Conservation (phyloP, 2,888 invertebrate genomes). For the Ennomos erosarius region DNA sequence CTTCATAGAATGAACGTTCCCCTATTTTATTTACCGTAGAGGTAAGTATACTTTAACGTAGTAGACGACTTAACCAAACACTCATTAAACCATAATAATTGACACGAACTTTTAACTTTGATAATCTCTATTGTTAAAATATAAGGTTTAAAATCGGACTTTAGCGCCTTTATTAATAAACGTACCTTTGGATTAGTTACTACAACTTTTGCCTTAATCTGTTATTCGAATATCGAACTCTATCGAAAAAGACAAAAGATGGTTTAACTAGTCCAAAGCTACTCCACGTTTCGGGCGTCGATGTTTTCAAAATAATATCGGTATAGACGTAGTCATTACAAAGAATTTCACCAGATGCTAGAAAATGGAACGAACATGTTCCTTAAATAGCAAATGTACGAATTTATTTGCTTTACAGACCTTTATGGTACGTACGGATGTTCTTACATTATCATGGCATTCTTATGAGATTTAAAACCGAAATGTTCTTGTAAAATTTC, state of each 20-base stretch:
- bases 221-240: too few relatives aligned
- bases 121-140: neutral
- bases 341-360: constrained; percentile 59
- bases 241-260: too few relatives aligned
- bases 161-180: too few relatives aligned
- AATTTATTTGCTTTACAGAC: constrained; percentile 26
- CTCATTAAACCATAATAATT: neutral
- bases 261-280: too few relatives aligned
- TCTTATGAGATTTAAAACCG: neutral
- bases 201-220: too few relatives aligned
- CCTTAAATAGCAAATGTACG: constrained; percentile 55
- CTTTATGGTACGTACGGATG: constrained; percentile 11
- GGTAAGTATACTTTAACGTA: neutral
- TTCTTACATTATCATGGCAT: neutral
- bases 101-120: neutral
- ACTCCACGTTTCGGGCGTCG: too few relatives aligned
- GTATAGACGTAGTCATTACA: constrained; percentile 55
- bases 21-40: neutral
- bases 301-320: constrained; percentile 18
- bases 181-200: too few relatives aligned
- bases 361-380: constrained; percentile 60
- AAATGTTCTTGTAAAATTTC: neutral
- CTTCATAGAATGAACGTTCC: neutral
- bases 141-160: constrained; percentile 35
- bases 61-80: constrained; percentile 10